These are phyloP conservation scores for Saxicola maurus DNA, from an alignment of 2,797 vertebrate genomes.

Conservation along the genomic window DNA sequence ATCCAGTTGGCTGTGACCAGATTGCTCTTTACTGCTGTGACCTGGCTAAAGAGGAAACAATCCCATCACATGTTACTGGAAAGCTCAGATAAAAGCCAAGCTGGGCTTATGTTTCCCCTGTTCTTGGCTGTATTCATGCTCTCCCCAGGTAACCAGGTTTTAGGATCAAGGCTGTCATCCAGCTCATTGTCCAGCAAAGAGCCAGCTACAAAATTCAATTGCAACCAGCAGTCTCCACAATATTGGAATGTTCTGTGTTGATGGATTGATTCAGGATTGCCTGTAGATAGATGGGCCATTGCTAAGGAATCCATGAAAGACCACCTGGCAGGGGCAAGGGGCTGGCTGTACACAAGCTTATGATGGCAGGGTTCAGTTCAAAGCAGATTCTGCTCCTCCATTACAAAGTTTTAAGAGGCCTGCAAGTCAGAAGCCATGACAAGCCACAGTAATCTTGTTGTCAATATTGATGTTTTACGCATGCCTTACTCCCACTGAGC, in stretches of 20 bases:
- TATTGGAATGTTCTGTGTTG: background rate
- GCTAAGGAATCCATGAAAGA: background rate
- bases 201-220: background rate
- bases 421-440: background rate
- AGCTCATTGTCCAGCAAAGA: background rate
- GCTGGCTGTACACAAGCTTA: background rate
- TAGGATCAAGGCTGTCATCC: background rate
- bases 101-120: background rate
- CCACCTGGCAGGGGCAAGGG: background rate
- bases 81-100: background rate
- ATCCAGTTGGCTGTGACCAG: background rate
- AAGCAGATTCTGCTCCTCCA: background rate
- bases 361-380: background rate
- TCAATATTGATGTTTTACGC: constrained; percentile 27
- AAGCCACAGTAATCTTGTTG: constrained; percentile 12
- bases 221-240: background rate
- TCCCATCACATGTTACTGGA: background rate
- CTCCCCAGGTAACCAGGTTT: background rate
- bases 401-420: background rate
- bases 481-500: background rate
- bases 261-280: background rate
- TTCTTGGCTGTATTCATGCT: background rate
- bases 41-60: background rate
- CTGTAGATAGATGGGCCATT: background rate
- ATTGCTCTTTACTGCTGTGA: background rate